Percentiles rank a stretch among this genome's conserved stretches.
Evolutionary conservation across 92 coral and sea anemone genomes (phyloP).

Genomic region (Muricea muricata): DNA sequence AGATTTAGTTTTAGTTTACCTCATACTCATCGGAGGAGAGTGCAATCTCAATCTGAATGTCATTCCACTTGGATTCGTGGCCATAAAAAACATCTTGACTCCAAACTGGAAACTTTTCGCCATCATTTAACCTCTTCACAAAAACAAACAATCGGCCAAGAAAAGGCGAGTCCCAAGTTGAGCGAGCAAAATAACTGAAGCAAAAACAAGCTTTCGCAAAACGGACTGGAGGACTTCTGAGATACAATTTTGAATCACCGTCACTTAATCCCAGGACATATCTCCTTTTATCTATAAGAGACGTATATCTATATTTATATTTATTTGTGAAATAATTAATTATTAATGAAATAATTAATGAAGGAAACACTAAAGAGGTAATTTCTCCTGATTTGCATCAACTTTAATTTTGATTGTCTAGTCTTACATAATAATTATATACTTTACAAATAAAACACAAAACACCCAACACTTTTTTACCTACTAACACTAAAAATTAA

Average conservation of each 20-base stretch:
- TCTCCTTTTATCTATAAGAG: neutral
- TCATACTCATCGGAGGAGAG: neutral
- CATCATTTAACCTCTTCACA: neutral
- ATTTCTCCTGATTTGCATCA: too few species aligned
- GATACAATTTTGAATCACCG: neutral
- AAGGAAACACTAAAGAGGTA: too few species aligned
- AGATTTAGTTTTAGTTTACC: too few species aligned
- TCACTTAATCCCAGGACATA: neutral
- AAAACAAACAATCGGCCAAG: slow-evolving; percentile 6
- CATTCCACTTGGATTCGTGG: neutral
- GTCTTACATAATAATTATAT: too few species aligned
- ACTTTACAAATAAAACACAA: too few species aligned
- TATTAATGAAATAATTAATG: too few species aligned
- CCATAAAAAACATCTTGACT: slow-evolving; percentile 6
- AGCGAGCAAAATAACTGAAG: neutral
- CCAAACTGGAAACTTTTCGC: slow-evolving; percentile 26
- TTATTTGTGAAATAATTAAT: too few species aligned
- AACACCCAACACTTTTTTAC: too few species aligned
- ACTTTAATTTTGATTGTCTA: too few species aligned
- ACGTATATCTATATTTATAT: neutral
- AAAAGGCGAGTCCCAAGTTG: neutral
- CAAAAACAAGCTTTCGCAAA: neutral
- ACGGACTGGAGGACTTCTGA: neutral
- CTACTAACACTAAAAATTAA: too few species aligned
- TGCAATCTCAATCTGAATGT: neutral